phyloP scores from a whole-genome alignment of 2,888 invertebrate species.

The Andrena haemorrhoa region DNA sequence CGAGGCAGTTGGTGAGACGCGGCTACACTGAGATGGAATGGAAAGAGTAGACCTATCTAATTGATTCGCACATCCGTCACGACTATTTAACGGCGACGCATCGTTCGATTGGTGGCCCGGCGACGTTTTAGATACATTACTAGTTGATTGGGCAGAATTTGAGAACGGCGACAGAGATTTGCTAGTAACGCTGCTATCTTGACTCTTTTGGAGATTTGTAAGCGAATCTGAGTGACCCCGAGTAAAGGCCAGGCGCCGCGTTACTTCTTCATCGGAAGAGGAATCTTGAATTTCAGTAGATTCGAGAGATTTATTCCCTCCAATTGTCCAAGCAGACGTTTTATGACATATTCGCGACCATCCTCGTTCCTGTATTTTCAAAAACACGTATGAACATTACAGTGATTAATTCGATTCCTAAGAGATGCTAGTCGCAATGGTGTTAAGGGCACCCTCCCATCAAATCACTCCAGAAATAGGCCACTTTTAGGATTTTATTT shows the following conservation, averaged over 20 bases:
- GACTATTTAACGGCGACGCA: conserved; percentile 42
- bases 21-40: conserved; percentile 64
- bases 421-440: neutral
- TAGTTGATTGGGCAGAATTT: conserved; percentile 34
- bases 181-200: conserved; percentile 36
- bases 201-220: conserved; percentile 52
- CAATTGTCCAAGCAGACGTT: conserved; percentile 72
- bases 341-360: conserved; percentile 65
- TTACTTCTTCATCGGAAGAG: conserved; percentile 77
- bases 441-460: too few relatives aligned
- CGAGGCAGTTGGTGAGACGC: conserved; percentile 62
- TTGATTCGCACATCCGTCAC: conserved; percentile 59
- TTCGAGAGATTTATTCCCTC: conserved; percentile 71
- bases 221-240: conserved; percentile 51
- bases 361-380: conserved; percentile 72
- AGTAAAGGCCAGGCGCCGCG: conserved; percentile 62
- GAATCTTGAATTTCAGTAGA: conserved; percentile 75
- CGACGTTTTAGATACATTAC: conserved; percentile 41
- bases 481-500: too few relatives aligned
- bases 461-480: too few relatives aligned
- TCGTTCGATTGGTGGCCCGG: conserved; percentile 46
- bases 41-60: conserved; percentile 64
- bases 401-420: neutral
- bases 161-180: conserved; percentile 35
- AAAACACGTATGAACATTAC: neutral